Conservation (phyloP, 2,113 vertebrate species). For the Hyperoodon ampullatus region DNA sequence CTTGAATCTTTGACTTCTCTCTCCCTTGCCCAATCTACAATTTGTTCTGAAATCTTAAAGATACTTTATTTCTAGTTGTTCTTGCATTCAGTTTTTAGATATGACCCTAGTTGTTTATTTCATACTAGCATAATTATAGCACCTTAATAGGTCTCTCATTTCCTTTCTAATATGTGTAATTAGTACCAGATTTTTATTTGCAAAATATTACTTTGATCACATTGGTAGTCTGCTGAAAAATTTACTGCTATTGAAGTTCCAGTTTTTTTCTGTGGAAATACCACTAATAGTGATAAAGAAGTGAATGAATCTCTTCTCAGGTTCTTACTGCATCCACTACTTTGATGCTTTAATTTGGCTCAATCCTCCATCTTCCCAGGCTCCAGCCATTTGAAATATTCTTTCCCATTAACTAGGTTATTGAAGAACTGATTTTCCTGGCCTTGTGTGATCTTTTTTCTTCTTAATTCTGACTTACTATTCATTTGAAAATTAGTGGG, state of each 20-base stretch:
- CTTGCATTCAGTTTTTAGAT: slow-evolving; percentile 6
- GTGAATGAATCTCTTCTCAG: not conserved
- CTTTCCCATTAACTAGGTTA: not conserved
- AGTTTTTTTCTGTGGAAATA: slow-evolving; percentile 6
- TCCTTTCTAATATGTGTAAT: not conserved
- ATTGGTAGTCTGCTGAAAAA: not conserved
- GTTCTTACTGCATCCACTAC: not conserved
- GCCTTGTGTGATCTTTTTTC: not conserved
- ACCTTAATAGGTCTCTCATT: not conserved
- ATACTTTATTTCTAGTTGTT: slow-evolving; percentile 25
- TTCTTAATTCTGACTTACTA: not conserved
- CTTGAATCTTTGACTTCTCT: slow-evolving; percentile 31
- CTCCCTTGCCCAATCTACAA: not conserved
- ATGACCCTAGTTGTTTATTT: slow-evolving; percentile 1
- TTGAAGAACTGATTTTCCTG: slow-evolving; percentile 24
- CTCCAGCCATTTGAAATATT: not conserved
- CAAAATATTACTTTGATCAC: slow-evolving; percentile 28
- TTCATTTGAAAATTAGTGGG: slow-evolving; percentile 39
- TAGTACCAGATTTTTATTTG: not conserved
- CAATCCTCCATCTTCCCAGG: not conserved
- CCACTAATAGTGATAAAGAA: not conserved
- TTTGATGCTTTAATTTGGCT: not conserved
- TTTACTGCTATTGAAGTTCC: not conserved
- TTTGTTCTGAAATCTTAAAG: slow-evolving; percentile 42
- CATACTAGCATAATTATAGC: not conserved